Percentiles rank a stretch among this genome's conserved stretches.
Evolutionary conservation across 2,113 vertebrate species (phyloP).

Genomic region (Gadus macrocephalus): DNA sequence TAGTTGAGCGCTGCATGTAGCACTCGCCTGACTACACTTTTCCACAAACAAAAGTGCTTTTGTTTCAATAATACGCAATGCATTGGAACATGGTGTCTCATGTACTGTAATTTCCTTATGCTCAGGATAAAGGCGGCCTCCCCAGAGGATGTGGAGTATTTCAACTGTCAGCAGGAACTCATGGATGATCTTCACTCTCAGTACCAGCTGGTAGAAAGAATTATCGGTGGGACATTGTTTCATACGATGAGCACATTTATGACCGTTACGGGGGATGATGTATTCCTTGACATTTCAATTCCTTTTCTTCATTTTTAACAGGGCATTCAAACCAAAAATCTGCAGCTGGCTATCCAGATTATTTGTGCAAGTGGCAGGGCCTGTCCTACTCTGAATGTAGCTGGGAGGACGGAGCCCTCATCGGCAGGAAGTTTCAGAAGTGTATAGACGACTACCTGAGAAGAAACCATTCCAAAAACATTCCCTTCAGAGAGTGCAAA

Average conservation of each 20-base stretch:
- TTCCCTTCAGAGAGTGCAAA: conserved; percentile 95
- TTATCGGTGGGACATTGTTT: conserved; percentile 79
- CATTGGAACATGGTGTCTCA: background rate
- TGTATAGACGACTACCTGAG: conserved; percentile 92
- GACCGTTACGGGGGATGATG: background rate
- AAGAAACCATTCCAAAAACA: conserved; percentile 93
- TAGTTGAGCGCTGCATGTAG: too few species aligned
- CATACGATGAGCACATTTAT: background rate
- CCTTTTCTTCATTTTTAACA: conserved; percentile 41
- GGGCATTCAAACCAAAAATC: conserved; percentile 99
- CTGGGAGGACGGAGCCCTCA: conserved; percentile 97
- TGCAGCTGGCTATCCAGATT: conserved; percentile 93
- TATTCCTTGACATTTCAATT: background rate
- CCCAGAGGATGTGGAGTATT: conserved; percentile 98
- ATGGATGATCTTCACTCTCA: conserved; percentile 96
- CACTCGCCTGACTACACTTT: too few species aligned
- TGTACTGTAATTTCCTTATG: background rate
- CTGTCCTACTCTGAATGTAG: conserved; percentile 96
- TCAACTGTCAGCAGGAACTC: conserved; percentile 95
- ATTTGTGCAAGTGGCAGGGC: conserved; percentile 99
- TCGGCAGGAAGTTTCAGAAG: conserved; percentile 90
- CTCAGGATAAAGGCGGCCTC: conserved; percentile 90
- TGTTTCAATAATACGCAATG: too few species aligned
- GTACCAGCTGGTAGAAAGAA: conserved; percentile 95
- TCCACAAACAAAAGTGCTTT: too few species aligned